phyloP scores from a whole-genome alignment of 2,113 vertebrate genomes.

The Psophia crepitans region DNA sequence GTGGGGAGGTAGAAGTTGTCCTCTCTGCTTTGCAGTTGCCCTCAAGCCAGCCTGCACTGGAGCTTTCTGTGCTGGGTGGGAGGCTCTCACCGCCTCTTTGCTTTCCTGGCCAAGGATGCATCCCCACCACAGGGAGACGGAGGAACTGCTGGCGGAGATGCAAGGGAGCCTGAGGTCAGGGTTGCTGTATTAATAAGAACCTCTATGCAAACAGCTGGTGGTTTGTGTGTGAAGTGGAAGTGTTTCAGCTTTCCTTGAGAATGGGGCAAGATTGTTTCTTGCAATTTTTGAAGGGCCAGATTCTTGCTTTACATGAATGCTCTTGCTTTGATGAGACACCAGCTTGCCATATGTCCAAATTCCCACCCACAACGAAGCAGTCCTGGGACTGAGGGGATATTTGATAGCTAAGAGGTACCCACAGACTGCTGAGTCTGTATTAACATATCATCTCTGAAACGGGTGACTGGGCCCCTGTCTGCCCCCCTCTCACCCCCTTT shows the following conservation, averaged over 20 bases:
- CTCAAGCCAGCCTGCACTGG: background rate
- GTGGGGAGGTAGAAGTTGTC: background rate
- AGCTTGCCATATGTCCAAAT: background rate
- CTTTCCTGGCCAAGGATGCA: background rate
- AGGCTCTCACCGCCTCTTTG: background rate
- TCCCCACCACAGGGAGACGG: fast-evolving
- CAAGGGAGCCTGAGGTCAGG: background rate
- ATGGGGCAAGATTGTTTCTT: background rate
- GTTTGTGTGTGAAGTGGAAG: background rate
- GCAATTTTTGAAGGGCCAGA: background rate
- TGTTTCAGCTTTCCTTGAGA: background rate
- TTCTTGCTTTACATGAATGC: background rate
- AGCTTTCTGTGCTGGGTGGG: background rate
- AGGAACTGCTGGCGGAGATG: background rate
- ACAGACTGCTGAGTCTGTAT: background rate
- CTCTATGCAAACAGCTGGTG: background rate
- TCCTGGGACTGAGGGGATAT: background rate
- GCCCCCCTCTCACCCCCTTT: background rate
- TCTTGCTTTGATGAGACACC: background rate
- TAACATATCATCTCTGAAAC: background rate
- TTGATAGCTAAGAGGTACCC: background rate
- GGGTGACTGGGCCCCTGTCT: background rate
- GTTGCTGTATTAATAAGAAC: background rate
- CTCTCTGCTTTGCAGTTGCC: no score
- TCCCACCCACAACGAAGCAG: background rate